Evolutionary conservation across 1,140 invertebrate species (phyloP), one percentile per base, ranked within the genome.

Genomic region (Steinernema khuongi): DNA sequence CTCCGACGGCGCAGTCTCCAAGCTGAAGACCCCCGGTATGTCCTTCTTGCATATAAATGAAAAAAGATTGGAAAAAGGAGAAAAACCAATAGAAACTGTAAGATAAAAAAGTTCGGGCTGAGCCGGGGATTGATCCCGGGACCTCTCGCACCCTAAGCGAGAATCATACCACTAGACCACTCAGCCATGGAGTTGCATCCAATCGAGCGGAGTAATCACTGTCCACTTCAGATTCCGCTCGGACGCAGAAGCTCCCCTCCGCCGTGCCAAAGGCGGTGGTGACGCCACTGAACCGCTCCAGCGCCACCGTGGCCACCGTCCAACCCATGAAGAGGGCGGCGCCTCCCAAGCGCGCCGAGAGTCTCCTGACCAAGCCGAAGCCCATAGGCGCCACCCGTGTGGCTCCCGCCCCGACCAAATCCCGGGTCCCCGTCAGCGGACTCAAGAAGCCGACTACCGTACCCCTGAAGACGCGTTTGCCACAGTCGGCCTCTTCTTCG

Each of bases 371-470:
- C 14, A 60, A 60, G 26, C 50, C 50, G 4, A 60, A 60, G 50
- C 4, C 11, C 50, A 22, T 26, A 11, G 19, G 4, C 26, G 14
- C 50, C 11, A n/a, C n/a, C n/a, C 14, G 4, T 22, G 22, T 60
- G 11, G 4, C 50, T 7, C 11, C 14, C 4, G 22, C 19, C 50
- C 4, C 7, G 50, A 22, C 19, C 2, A 60, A 26, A 22, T 26
- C 50, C 4, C 14, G 26, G 26, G 50, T 26, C 14, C 50, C 50
- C 4, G 22, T 60, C 7, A 60, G 50, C 22, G 50, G 50, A 11
- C 50, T 60, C 14, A 60, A 60, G 22, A 60, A 60, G 26, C 50
- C 50, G 50, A 60, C 50, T 60, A 60, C 50, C 50, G 50, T 60
- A 60, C 7, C 50, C 50, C 50, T 60, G 26, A 60, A 60, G 26